phyloP scores from a whole-genome alignment of 2,888 invertebrate genomes.

The Tanaodytes sp. region DNA sequence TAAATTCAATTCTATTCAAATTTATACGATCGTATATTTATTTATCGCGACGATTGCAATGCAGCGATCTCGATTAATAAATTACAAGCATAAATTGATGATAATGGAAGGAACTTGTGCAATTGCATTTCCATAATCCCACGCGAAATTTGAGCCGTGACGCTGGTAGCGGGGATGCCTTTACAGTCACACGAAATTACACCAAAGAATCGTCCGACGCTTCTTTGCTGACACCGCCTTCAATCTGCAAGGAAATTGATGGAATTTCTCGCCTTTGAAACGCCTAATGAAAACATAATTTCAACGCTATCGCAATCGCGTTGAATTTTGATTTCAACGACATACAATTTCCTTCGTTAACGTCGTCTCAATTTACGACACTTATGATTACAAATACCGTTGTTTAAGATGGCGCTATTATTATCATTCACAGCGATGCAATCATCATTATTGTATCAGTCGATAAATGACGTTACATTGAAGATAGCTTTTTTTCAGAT shows the following conservation, averaged over 20 bases:
- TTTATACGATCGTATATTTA: too few relatives aligned
- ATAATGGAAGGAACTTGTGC: too few relatives aligned
- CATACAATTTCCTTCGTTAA: conserved; percentile 8
- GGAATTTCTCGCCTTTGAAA: conserved; percentile 23
- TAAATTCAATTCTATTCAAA: too few relatives aligned
- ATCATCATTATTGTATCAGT: too few relatives aligned
- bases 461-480: too few relatives aligned
- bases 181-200: conserved; percentile 26
- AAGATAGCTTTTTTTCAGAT: too few relatives aligned
- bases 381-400: not conserved
- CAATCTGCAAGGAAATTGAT: conserved; percentile 31
- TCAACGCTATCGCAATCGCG: not conserved
- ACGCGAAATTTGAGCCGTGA: conserved; percentile 8
- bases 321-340: conserved; percentile 18
- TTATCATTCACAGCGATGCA: too few relatives aligned
- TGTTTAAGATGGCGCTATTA: too few relatives aligned
- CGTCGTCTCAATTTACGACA: not conserved
- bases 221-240: conserved; percentile 10
- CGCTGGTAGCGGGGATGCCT: conserved; percentile 4
- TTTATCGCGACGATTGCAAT: too few relatives aligned
- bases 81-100: too few relatives aligned
- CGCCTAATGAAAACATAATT: conserved; percentile 29
- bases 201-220: conserved; percentile 7
- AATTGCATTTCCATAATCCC: not conserved
- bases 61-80: too few relatives aligned